Base-by-base conservation (phyloP, 2,888 invertebrate genomes). In the Synergus laeviventris region DNA sequence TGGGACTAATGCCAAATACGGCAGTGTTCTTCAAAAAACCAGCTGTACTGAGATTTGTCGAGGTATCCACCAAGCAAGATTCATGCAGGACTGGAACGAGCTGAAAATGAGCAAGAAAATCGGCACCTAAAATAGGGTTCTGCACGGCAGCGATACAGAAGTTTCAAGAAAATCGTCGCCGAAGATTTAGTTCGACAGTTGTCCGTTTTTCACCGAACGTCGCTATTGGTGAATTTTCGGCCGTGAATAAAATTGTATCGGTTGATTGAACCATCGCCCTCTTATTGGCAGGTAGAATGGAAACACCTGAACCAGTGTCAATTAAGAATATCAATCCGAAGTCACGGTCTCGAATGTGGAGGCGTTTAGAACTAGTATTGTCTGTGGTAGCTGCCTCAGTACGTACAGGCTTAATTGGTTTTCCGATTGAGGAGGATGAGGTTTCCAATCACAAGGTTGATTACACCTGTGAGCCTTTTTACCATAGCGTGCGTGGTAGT, bases 231-330 rank as follows among this genome's bases (percentile, higher is more conserved):
- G 61, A 21, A 31, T 60, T 12, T 7, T 74, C 56, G 2, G 74
- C 74, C 8, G 60, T 31, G 12, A 39, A 74, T 18, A 74, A 9
- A 56, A 39, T 3, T 16, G 56, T 4, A 1, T 66, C 66, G 0
- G 42, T n/a, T 18, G 36, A 60, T 60, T 60, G 24, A 18, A 8
- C 1, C 0, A 18, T 36, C n/a, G 36, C 9, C 9, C 1, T 39
- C n/a, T 12, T 14, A 56, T 39, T 1, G 0, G 31, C 36, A 12
- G 74, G 74, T n/a, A 74, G 16, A 38, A 61, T 16, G 42, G 7
- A 74, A n/a, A n/a, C 36, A 18, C 60, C 74, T 2, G 74, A 59
- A n/a, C 42, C 60, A 11, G 74, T 74, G 1, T 74, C 74, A 5
- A 74, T 16, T 9, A 74, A 36, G n/a, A 38, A 74, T 31, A 3